phyloP scores from a whole-genome alignment of 2,888 invertebrate species.

The Epicampocera succincta region DNA sequence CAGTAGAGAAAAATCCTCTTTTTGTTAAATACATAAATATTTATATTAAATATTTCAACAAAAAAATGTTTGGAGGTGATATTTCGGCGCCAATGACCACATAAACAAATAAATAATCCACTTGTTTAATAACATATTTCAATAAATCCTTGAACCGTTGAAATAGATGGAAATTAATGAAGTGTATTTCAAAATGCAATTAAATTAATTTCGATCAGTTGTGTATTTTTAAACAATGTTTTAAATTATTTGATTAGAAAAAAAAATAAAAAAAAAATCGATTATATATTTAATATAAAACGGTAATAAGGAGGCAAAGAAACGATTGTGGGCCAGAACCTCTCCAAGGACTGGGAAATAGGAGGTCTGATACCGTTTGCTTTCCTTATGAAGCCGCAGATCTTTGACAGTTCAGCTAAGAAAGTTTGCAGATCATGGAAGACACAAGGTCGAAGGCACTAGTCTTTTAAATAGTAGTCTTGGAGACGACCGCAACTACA shows the following conservation, averaged over 20 bases:
- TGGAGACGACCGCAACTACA: no score
- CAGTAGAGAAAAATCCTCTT: background rate
- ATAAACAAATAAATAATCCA: constrained; percentile 22
- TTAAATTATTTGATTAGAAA: background rate
- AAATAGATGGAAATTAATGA: background rate
- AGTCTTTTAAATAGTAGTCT: no score
- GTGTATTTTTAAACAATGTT: background rate
- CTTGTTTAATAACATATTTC: constrained; percentile 30
- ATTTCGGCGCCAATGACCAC: constrained; percentile 22
- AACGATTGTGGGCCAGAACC: no score
- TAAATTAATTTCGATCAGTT: background rate
- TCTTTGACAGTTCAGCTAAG: no score
- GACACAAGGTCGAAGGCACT: no score
- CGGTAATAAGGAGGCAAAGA: no score
- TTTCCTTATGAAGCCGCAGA: no score
- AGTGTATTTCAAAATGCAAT: background rate
- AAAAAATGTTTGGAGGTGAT: constrained; percentile 9
- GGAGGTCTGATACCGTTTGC: no score
- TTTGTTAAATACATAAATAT: constrained; percentile 11
- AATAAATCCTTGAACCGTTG: constrained; percentile 30
- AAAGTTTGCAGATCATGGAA: no score
- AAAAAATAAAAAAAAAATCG: background rate
- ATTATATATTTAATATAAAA: no score
- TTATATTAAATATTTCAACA: constrained; percentile 29
- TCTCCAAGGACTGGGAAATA: no score